Evolutionary conservation across 2,888 invertebrate genomes (phyloP).

Genomic region (Cantharis lateralis): DNA sequence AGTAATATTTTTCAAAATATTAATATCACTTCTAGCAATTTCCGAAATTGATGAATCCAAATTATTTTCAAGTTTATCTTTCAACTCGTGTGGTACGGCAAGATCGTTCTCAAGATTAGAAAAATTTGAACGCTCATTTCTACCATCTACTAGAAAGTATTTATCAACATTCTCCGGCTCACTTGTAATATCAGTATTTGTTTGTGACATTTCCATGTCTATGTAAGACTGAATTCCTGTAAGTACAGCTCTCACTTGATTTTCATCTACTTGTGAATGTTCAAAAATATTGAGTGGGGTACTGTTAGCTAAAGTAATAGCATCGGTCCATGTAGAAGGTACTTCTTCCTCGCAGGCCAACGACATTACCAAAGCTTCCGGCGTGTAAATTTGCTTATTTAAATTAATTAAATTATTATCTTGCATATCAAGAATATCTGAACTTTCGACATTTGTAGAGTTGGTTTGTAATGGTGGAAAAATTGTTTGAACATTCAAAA

Average conservation of each 20-base stretch:
- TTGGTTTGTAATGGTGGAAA: conserved; percentile 1
- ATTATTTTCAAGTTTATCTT: background rate
- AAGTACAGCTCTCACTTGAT: conserved; percentile 64
- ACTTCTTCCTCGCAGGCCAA: conserved; percentile 77
- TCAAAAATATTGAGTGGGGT: conserved; percentile 68
- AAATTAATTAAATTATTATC: conserved; percentile 37
- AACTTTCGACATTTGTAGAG: background rate
- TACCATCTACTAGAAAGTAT: conserved; percentile 6
- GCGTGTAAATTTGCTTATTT: conserved; percentile 51
- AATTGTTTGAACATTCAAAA: conserved; percentile 43
- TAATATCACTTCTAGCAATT: conserved; percentile 53
- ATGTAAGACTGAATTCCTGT: conserved; percentile 69
- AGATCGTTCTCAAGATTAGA: background rate
- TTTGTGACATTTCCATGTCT: conserved; percentile 44
- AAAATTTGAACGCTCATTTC: background rate
- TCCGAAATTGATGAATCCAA: background rate
- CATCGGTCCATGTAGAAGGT: conserved; percentile 76
- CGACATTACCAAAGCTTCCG: conserved; percentile 72
- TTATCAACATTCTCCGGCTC: conserved; percentile 22
- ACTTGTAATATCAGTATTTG: conserved; percentile 18
- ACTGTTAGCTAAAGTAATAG: conserved; percentile 69
- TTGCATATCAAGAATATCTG: background rate
- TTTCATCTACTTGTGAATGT: conserved; percentile 58
- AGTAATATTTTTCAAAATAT: conserved; percentile 70
- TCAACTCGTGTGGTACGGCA: background rate